Percentiles rank a stretch among this genome's conserved stretches.
These are phyloP conservation scores for Callospermophilus lateralis DNA, from an alignment of 2,113 vertebrate species.

Conservation along the genomic window DNA sequence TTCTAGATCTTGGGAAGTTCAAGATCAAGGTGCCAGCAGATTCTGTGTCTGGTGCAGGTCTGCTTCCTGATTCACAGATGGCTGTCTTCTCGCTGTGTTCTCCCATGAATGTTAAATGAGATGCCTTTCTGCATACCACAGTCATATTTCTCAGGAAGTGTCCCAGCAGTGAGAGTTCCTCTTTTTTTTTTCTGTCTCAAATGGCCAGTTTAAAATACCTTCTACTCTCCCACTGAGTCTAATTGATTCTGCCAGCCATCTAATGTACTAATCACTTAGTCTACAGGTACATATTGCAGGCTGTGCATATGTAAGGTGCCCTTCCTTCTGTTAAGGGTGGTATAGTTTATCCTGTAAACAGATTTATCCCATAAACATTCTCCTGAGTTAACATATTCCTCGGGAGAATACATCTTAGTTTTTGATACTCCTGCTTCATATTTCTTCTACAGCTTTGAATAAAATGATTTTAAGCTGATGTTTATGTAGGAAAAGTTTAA, in stretches of 20 bases:
- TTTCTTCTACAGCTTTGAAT: neutral
- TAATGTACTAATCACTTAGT: neutral
- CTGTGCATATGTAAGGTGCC: rapidly evolving
- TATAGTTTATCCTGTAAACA: neutral
- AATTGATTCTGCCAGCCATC: neutral
- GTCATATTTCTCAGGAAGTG: neutral
- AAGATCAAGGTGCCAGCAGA: neutral
- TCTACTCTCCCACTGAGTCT: neutral
- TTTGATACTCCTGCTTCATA: neutral
- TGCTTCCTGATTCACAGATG: neutral
- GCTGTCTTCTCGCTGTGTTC: neutral
- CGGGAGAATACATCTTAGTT: neutral
- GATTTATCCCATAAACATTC: neutral
- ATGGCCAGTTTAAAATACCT: neutral
- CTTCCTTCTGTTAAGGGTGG: neutral
- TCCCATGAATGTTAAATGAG: neutral
- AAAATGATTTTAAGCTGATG: conserved; percentile 49
- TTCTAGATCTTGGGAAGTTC: neutral
- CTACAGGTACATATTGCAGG: no score
- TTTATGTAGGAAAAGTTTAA: conserved; percentile 26
- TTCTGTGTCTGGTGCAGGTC: neutral
- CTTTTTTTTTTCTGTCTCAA: neutral
- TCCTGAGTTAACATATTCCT: neutral
- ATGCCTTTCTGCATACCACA: neutral
- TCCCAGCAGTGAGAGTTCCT: neutral